Evolutionary conservation across 2,113 vertebrate genomes (phyloP).

Genomic region (Peucedramus taeniatus): DNA sequence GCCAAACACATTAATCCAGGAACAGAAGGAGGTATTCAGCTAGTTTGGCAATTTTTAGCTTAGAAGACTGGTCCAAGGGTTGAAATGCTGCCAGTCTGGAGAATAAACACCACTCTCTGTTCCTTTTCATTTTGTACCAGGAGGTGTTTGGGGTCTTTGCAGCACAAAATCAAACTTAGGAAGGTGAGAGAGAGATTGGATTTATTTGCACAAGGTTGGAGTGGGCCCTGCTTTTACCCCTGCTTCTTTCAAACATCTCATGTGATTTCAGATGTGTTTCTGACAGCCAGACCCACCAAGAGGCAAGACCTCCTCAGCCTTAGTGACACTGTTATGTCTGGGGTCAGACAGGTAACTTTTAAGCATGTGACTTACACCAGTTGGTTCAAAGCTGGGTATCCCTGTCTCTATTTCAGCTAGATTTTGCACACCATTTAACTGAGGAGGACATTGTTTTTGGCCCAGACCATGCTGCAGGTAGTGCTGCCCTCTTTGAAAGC

Average conservation of each 20-base stretch:
- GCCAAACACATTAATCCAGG: background rate
- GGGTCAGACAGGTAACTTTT: background rate
- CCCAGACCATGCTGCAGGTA: background rate
- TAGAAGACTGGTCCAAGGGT: background rate
- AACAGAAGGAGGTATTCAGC: background rate
- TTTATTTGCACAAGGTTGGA: background rate
- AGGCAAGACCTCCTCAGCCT: background rate
- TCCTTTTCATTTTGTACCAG: background rate
- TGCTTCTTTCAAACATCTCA: background rate
- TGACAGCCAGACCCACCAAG: background rate
- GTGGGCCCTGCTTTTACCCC: background rate
- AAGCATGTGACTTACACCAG: accelerated
- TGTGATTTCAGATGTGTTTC: background rate
- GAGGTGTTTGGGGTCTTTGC: background rate
- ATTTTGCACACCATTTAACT: background rate
- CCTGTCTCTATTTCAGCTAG: background rate
- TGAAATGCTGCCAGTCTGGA: background rate
- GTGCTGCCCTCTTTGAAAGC: background rate
- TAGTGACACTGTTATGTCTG: background rate
- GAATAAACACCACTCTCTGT: background rate
- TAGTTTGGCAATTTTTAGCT: background rate
- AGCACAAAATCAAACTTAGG: background rate
- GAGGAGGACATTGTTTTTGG: background rate
- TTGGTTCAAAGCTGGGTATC: background rate
- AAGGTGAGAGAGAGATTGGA: background rate